Evolutionary conservation across 2,113 vertebrate species (phyloP).

Genomic region (Neolamprologus variostigma): DNA sequence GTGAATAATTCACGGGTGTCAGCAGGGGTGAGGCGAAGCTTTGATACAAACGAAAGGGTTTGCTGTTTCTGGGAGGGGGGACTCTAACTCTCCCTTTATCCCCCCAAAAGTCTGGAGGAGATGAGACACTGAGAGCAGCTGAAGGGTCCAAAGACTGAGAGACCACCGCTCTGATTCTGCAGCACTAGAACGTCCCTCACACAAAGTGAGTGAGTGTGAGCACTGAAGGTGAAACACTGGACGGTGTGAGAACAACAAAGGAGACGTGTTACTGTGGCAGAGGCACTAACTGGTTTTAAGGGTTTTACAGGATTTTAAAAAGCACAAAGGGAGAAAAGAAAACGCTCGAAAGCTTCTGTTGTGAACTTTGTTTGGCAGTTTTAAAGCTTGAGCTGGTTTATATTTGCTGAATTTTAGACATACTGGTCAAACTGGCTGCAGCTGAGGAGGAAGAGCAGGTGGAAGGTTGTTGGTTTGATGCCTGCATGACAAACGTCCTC

Average conservation of each 20-base stretch:
- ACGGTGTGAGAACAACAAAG: background rate
- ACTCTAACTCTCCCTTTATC: background rate
- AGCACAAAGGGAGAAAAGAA: background rate
- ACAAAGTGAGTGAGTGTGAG: background rate
- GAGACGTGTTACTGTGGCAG: background rate
- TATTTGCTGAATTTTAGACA: background rate
- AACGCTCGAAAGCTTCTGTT: background rate
- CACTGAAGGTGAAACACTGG: background rate
- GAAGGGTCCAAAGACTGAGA: background rate
- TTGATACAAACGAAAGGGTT: conserved; percentile 49
- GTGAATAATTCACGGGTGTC: conserved; percentile 60
- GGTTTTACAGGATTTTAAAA: background rate
- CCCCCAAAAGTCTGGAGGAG: background rate
- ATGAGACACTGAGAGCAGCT: background rate
- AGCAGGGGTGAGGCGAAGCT: conserved; percentile 37
- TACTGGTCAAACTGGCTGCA: background rate
- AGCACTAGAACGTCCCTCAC: background rate
- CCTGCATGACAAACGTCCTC: background rate
- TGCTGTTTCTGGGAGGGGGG: conserved; percentile 11
- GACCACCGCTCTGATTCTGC: conserved; percentile 1
- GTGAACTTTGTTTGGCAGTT: background rate
- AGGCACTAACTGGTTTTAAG: background rate
- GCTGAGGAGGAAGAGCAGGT: background rate
- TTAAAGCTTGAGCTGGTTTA: background rate
- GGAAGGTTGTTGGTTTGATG: background rate